Evolutionary conservation across 2,888 invertebrate species (phyloP), one percentile per base, ranked within the genome.

Genomic region (Tethea ocularis): DNA sequence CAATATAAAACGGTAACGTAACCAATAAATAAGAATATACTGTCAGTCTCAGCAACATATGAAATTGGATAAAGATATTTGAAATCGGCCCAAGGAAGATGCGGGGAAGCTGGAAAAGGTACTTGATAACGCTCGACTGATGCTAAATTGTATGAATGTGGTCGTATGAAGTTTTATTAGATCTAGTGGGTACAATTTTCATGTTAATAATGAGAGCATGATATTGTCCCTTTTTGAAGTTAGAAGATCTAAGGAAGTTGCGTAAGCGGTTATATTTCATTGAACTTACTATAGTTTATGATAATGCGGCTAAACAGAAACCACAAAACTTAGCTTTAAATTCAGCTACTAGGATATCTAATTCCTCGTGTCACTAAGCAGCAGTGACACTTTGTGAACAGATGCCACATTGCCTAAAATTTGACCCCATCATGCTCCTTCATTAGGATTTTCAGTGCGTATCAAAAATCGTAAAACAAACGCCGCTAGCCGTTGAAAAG

Each of bases 1-100:
- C 10, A 20, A 46, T 46, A 46, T 20, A 46, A 46, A 46, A 20
- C n/a, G 7, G 51, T 58, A 66, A 67, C 67, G 68, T 73, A 66
- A 67, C 72, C 78, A 78, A 80, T 80, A 82, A 82, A 82, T 77
- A 80, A 74, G 75, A 79, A 77, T 83, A 80, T 71, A 68, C 68
- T 68, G 69, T 59, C 69, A 64, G 64, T 66, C 67, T 71, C 71
- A 69, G 69, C 68, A 65, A 69, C 68, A 71, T 71, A 71, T 71
- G 80, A 84, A 86, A 88, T 86, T 84, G 84, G 83, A 83, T 86
- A 78, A 83, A 80, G 82, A 85, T 87, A 86, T 87, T 87, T 82
- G 79, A 78, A 83, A 83, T 81, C 73, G 75, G 66, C 75, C 71
- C 74, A 33, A 66, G 63, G 71, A 65, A 70, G 61, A 74, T 53